Evolutionary conservation across 2,888 invertebrate genomes (phyloP).

Genomic region (Ectemnius cavifrons): DNA sequence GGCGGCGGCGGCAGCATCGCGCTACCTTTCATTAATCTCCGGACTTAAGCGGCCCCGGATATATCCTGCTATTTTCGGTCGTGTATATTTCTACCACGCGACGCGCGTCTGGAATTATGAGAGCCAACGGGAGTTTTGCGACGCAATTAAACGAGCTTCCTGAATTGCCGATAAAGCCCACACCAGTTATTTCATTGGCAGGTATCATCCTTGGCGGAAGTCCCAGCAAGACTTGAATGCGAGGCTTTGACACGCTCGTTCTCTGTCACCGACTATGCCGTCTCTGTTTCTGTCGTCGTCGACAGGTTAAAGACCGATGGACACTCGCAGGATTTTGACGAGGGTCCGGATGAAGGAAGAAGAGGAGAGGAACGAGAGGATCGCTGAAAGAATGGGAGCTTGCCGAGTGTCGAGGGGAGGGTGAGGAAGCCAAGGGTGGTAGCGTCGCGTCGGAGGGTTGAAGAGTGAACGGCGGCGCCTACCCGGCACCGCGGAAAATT

Average conservation of each 20-base stretch:
- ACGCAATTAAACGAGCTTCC: not conserved
- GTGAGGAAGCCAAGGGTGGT: not conserved
- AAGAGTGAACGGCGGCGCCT: constrained; percentile 9
- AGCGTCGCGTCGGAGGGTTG: constrained; percentile 5
- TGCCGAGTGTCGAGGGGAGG: not conserved
- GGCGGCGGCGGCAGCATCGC: not conserved
- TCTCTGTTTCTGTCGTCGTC: constrained; percentile 9
- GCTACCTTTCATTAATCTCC: constrained; percentile 36
- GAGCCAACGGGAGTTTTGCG: not conserved
- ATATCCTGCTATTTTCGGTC: not conserved
- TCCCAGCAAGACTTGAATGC: not conserved
- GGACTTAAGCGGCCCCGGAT: constrained; percentile 12
- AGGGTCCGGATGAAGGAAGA: constrained; percentile 43
- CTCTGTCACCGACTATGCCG: not conserved
- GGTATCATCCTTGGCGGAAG: no score
- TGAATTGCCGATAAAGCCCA: not conserved
- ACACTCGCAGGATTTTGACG: constrained; percentile 43
- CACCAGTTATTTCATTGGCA: no score
- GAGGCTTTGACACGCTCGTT: not conserved
- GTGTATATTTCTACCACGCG: not conserved
- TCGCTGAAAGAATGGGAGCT: not conserved
- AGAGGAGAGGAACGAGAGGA: not conserved
- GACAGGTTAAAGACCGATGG: constrained; percentile 33
- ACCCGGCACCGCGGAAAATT: constrained; percentile 48
- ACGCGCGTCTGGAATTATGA: not conserved